Evolutionary conservation across 2,113 vertebrate species (phyloP).

Genomic region (Vicugna pacos): DNA sequence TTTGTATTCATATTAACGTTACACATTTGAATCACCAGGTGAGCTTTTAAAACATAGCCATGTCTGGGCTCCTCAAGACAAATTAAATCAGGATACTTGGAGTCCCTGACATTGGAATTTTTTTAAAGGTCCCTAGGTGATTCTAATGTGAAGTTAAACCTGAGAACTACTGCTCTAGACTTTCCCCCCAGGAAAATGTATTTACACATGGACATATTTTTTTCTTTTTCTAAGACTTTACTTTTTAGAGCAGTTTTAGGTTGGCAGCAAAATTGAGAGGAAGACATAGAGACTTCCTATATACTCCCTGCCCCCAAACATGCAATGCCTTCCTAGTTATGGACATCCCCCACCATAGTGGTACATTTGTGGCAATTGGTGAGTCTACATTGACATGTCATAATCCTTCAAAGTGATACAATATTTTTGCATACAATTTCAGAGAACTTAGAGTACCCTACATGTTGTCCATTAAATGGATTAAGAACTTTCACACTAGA

Average conservation of each 20-base stretch:
- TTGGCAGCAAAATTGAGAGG: background rate
- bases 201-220: background rate
- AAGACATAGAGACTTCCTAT: background rate
- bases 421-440: background rate
- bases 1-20: background rate
- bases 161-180: background rate
- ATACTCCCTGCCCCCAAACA: background rate
- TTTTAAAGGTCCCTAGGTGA: background rate
- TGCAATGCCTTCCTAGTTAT: background rate
- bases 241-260: background rate
- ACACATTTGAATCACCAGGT: background rate
- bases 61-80: background rate
- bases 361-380: background rate
- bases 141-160: slow-evolving; percentile 17
- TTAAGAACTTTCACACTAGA: slow-evolving; percentile 15
- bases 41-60: background rate
- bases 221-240: background rate
- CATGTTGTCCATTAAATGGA: background rate
- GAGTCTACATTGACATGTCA: background rate
- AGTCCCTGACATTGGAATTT: background rate
- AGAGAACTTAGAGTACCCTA: background rate
- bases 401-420: background rate
- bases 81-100: background rate
- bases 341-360: background rate
- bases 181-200: background rate